Evolutionary conservation across 2,888 invertebrate genomes (phyloP).

Genomic region (Cheilosia vulpina): DNA sequence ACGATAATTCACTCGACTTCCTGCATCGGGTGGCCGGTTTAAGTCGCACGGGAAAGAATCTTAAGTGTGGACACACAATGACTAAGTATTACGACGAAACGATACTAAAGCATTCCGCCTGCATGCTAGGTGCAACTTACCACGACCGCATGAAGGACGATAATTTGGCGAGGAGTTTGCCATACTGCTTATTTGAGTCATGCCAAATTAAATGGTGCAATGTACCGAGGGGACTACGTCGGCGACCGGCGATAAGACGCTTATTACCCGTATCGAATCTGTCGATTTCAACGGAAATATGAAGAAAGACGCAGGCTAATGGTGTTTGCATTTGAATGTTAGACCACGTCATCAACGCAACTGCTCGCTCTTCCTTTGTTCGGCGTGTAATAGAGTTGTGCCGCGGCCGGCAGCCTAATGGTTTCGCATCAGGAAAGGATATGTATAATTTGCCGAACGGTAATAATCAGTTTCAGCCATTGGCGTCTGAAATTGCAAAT

Average conservation of each 20-base stretch:
- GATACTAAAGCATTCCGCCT: conserved; percentile 42
- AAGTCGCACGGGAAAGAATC: conserved; percentile 21
- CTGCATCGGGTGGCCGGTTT: conserved; percentile 18
- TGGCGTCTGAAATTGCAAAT: conserved; percentile 59
- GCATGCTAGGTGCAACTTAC: conserved; percentile 52
- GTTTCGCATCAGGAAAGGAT: conserved; percentile 55
- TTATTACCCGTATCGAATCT: conserved; percentile 68
- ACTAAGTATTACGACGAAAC: conserved; percentile 44
- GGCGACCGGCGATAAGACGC: conserved; percentile 31
- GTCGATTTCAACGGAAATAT: conserved; percentile 67
- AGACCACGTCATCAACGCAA: conserved; percentile 6
- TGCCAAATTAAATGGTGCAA: conserved; percentile 74
- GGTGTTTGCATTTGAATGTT: conserved; percentile 66
- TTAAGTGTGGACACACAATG: conserved; percentile 70
- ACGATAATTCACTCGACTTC: conserved; percentile 69
- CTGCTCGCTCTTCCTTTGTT: conserved; percentile 36
- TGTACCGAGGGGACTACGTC: conserved; percentile 50
- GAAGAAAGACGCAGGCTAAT: conserved; percentile 58
- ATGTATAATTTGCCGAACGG: conserved; percentile 46
- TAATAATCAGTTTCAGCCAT: conserved; percentile 59
- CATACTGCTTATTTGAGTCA: conserved; percentile 59
- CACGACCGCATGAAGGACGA: conserved; percentile 31
- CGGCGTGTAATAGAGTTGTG: conserved; percentile 50
- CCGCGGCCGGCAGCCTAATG: conserved; percentile 33
- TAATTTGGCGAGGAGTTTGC: conserved; percentile 60